Evolutionary conservation across 2,113 vertebrate genomes (phyloP).

Genomic region (Nyctereutes procyonoides): DNA sequence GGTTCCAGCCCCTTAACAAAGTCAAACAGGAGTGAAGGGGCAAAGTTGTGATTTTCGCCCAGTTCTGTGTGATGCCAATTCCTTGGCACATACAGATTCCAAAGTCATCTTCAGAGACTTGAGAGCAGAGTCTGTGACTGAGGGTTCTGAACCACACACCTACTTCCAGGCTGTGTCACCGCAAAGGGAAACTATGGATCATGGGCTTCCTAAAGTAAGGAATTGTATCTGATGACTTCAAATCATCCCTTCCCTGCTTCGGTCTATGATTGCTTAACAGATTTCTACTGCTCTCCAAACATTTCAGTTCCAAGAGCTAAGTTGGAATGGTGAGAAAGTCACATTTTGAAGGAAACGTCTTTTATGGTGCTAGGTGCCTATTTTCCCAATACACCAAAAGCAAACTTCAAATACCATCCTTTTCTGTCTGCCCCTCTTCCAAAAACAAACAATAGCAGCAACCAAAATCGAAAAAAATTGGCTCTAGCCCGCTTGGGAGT

Average conservation of each 20-base stretch:
- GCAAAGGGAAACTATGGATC: neutral
- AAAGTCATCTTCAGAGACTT: neutral
- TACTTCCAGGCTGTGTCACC: neutral
- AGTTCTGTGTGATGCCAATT: neutral
- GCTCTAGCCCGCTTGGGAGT: neutral
- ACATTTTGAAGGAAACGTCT: neutral
- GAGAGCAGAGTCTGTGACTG: neutral
- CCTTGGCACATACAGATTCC: neutral
- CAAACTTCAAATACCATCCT: neutral
- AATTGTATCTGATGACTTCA: neutral
- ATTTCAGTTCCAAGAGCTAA: slow-evolving; percentile 7
- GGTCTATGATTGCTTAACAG: neutral
- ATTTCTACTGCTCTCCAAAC: neutral
- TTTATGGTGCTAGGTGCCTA: neutral
- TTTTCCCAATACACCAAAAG: neutral
- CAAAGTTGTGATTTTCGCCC: neutral
- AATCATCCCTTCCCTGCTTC: neutral
- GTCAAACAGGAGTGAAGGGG: neutral
- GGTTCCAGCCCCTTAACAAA: neutral
- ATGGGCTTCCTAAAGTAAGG: neutral
- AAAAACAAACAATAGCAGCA: slow-evolving; percentile 17
- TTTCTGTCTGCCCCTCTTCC: neutral
- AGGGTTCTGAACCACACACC: neutral
- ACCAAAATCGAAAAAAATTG: neutral
- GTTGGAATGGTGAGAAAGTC: neutral